Percentiles rank a stretch among this genome's conserved stretches.
phyloP scores from a whole-genome alignment of 2,888 invertebrate species.

The Eupithecia inturbata region DNA sequence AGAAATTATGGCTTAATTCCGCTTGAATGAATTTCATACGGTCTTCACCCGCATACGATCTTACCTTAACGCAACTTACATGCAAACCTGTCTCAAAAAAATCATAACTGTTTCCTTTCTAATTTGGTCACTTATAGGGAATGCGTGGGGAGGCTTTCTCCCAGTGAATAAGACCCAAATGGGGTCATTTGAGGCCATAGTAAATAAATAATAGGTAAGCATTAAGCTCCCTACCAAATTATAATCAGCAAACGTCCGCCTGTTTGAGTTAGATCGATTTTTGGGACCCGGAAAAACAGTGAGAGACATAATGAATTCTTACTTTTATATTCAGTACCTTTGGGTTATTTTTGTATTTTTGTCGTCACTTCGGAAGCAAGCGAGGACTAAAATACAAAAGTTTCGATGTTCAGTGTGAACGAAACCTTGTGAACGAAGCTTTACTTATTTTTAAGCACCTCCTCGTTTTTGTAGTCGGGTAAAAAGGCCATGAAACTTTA shows the following conservation, averaged over 20 bases:
- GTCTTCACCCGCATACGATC: no score
- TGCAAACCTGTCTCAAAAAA: neutral
- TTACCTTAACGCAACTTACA: neutral
- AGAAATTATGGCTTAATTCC: no score
- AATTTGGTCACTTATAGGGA: neutral
- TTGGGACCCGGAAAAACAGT: neutral
- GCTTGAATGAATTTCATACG: no score
- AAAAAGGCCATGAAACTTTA: constrained; percentile 4
- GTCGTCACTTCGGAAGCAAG: constrained; percentile 8
- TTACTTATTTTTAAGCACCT: neutral
- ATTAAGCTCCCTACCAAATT: constrained; percentile 1
- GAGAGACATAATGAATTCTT: neutral
- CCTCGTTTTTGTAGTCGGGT: neutral
- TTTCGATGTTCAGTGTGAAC: neutral
- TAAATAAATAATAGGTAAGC: constrained; percentile 9
- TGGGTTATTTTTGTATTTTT: constrained; percentile 9
- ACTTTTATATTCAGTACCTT: constrained; percentile 11
- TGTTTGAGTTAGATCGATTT: constrained; percentile 10
- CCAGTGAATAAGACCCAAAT: neutral
- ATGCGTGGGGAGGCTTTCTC: neutral
- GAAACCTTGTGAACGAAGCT: neutral
- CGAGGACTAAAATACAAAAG: constrained; percentile 9
- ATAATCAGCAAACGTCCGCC: neutral
- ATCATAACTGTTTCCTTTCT: neutral
- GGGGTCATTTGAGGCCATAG: no score